phyloP scores from a whole-genome alignment of 2,113 vertebrate genomes.

The Planiliza haematocheilus region DNA sequence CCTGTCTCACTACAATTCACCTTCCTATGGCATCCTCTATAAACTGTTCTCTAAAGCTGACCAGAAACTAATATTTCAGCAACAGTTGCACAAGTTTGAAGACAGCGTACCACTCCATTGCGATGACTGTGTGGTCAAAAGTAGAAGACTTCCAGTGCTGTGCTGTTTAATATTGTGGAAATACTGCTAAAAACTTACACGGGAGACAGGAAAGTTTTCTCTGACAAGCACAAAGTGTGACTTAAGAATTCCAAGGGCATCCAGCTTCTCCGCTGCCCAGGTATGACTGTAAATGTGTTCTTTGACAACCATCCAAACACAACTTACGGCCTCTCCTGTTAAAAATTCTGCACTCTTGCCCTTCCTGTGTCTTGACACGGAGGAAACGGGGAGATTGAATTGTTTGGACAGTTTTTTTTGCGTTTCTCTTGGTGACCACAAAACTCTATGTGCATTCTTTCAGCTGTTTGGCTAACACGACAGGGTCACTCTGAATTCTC shows the following conservation, averaged over 20 bases:
- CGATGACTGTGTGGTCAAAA: neutral
- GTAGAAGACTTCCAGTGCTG: too few species aligned
- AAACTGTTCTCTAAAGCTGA: too few species aligned
- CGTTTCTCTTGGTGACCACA: slow-evolving; percentile 25
- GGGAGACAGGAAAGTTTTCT: neutral
- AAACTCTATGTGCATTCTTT: neutral
- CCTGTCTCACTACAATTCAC: too few species aligned
- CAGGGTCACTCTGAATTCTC: neutral
- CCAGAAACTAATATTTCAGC: neutral
- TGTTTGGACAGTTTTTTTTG: slow-evolving; percentile 4
- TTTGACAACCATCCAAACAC: slow-evolving; percentile 51
- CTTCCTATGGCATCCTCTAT: too few species aligned
- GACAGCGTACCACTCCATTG: neutral
- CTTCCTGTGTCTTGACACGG: slow-evolving; percentile 20
- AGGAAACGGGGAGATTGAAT: slow-evolving; percentile 17
- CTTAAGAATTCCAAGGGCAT: slow-evolving; percentile 32
- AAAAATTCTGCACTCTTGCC: slow-evolving; percentile 6
- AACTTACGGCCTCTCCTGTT: slow-evolving; percentile 26
- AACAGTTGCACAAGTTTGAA: neutral
- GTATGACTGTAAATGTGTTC: slow-evolving; percentile 47
- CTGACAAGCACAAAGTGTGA: slow-evolving; percentile 4
- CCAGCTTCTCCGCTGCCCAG: slow-evolving; percentile 41
- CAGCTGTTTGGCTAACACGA: slow-evolving; percentile 5
- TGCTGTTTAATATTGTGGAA: too few species aligned
- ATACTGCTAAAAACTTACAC: neutral